A percentile compares a stretch with the other conserved stretches of the same genome.
phyloP scores from a whole-genome alignment of 2,113 vertebrate genomes.

The Nannobrachium achirus region DNA sequence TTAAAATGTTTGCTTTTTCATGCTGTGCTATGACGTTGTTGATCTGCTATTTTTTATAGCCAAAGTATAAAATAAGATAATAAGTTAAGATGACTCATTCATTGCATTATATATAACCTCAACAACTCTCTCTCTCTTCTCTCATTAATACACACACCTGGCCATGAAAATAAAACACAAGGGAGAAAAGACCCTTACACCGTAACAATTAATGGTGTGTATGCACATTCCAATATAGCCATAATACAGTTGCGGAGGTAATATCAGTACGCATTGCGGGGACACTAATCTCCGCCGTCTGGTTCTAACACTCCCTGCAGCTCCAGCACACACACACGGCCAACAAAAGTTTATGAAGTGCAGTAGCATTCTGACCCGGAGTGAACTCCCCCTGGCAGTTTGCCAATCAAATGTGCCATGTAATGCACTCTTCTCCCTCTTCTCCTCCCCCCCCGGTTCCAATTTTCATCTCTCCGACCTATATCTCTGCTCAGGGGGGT shows the following conservation, averaged over 20 bases:
- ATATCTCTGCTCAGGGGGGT: no score
- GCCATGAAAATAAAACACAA: no score
- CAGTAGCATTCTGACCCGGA: background rate
- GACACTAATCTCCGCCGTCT: constrained; percentile 46
- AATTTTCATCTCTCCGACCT: constrained; percentile 60
- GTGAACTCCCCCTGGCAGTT: no score
- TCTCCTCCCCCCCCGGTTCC: no score
- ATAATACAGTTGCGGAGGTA: constrained; percentile 16
- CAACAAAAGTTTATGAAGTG: constrained; percentile 53
- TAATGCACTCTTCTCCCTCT: no score
- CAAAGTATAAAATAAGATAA: no score
- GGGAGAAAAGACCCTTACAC: background rate
- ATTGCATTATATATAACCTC: no score
- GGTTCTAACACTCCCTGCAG: constrained; percentile 20
- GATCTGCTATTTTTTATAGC: no score
- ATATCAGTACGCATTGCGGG: constrained; percentile 21
- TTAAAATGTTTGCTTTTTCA: no score
- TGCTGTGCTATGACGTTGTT: no score
- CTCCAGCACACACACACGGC: constrained; percentile 6
- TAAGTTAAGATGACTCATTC: no score
- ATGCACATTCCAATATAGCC: constrained; percentile 33
- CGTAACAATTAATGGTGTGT: constrained; percentile 40
- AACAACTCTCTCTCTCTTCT: background rate
- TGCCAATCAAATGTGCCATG: no score
- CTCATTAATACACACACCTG: background rate